A percentile compares a stretch with the other conserved stretches of the same genome.
Conservation (phyloP, 2,113 vertebrate species). For the Sphyrna mokarran region DNA sequence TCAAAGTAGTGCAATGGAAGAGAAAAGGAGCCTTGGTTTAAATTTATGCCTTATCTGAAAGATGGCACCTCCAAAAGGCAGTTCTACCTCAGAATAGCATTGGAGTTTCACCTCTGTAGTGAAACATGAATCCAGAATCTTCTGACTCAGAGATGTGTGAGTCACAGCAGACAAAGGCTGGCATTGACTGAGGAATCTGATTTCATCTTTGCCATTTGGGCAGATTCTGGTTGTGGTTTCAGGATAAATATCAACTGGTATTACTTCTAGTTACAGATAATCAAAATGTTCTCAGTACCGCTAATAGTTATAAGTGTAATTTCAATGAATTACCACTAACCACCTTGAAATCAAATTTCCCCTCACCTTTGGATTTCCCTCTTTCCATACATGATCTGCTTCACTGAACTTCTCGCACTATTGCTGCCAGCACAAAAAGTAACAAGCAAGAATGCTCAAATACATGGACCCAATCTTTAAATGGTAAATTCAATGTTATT, state of each 20-base stretch:
- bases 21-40: not conserved
- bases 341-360: too few relatives aligned
- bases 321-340: too few relatives aligned
- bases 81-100: not conserved
- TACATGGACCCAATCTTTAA: too few relatives aligned
- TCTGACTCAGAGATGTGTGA: not conserved
- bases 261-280: not conserved
- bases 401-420: not conserved
- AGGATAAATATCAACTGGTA: not conserved
- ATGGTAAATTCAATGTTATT: not conserved
- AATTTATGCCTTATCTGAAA: not conserved
- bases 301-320: not conserved
- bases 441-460: too few relatives aligned
- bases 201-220: not conserved
- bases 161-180: not conserved
- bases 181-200: not conserved
- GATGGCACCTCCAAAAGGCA: not conserved
- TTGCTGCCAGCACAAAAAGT: too few relatives aligned
- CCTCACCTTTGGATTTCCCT: not conserved
- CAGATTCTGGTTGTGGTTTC: not conserved
- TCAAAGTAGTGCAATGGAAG: not conserved
- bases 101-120: not conserved
- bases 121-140: not conserved
- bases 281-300: not conserved
- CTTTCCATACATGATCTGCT: not conserved